Conservation (phyloP, 1,140 invertebrate species). For the Neodiprion fabricii region DNA sequence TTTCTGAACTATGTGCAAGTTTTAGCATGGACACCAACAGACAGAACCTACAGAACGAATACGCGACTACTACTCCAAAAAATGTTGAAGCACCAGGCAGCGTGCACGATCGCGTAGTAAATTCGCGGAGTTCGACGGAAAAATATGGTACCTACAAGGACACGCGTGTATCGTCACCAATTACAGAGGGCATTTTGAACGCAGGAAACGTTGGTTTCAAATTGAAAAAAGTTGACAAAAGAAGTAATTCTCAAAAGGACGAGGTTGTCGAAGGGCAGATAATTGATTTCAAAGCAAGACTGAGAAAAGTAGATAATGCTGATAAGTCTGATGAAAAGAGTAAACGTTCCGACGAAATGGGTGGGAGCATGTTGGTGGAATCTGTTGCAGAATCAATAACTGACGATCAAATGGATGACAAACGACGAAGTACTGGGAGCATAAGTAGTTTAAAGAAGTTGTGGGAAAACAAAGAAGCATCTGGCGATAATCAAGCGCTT, state of each 20-base stretch:
- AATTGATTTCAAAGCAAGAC: conserved; percentile 83
- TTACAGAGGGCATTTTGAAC: conserved; percentile 37
- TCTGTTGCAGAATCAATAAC: conserved; percentile 17
- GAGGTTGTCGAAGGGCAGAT: conserved; percentile 67
- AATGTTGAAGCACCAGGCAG: conserved; percentile 28
- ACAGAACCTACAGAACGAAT: conserved; percentile 44
- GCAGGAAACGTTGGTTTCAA: conserved; percentile 55
- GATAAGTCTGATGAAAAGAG: conserved; percentile 56
- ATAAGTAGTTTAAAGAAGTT: conserved; percentile 92
- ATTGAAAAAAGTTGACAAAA: conserved; percentile 73
- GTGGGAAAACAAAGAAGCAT: conserved; percentile 81
- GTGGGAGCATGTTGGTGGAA: conserved; percentile 49
- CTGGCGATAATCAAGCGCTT: conserved; percentile 60
- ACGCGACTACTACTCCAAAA: conserved; percentile 46
- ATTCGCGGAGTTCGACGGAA: conserved; percentile 31
- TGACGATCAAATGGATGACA: conserved; percentile 79
- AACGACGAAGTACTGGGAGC: conserved; percentile 89
- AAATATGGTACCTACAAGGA: conserved; percentile 32
- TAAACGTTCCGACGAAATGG: conserved; percentile 53
- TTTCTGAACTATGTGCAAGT: conserved; percentile 71
- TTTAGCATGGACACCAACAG: conserved; percentile 51
- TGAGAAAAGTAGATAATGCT: conserved; percentile 79
- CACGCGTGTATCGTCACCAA: conserved; percentile 33
- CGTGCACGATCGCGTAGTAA: background rate
- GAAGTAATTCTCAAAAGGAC: conserved; percentile 59